These are phyloP conservation scores for Novumbra hubbsi DNA, from an alignment of 2,797 vertebrate species.

Conservation along the genomic window DNA sequence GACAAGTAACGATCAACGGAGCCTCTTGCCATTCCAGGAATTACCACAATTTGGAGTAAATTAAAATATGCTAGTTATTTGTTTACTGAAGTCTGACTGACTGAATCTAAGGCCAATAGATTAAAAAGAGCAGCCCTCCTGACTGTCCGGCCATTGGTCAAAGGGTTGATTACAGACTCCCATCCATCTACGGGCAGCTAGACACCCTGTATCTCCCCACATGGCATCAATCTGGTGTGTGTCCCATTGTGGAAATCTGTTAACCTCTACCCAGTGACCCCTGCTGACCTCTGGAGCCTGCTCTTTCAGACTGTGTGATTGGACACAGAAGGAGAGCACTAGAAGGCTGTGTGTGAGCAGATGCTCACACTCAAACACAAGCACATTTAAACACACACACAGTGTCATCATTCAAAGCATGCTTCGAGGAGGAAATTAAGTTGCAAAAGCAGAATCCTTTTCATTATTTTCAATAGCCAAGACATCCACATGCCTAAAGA, in stretches of 20 bases:
- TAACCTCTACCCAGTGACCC: constrained; percentile 69
- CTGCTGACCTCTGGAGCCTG: constrained; percentile 52
- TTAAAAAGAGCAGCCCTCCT: neutral
- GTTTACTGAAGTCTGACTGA: neutral
- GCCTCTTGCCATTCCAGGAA: neutral
- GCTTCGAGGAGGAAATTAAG: neutral
- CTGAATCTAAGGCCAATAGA: neutral
- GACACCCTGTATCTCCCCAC: constrained; percentile 13
- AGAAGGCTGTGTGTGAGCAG: constrained; percentile 26
- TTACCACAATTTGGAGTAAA: too few species aligned
- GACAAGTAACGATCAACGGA: neutral
- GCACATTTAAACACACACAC: neutral
- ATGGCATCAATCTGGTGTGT: constrained; percentile 60
- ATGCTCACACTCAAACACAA: constrained; percentile 1
- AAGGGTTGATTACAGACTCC: constrained; percentile 1
- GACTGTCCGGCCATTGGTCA: neutral
- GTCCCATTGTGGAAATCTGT: constrained; percentile 58
- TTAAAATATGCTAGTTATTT: neutral
- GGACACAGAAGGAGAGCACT: constrained; percentile 14
- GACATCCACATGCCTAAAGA: neutral
- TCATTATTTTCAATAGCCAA: neutral
- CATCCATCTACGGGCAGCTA: neutral
- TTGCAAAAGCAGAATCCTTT: neutral
- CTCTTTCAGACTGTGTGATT: constrained; percentile 36
- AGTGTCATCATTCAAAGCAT: neutral